These are phyloP conservation scores for Nyctalus aviator DNA, from an alignment of 2,797 vertebrate genomes.

Conservation along the genomic window DNA sequence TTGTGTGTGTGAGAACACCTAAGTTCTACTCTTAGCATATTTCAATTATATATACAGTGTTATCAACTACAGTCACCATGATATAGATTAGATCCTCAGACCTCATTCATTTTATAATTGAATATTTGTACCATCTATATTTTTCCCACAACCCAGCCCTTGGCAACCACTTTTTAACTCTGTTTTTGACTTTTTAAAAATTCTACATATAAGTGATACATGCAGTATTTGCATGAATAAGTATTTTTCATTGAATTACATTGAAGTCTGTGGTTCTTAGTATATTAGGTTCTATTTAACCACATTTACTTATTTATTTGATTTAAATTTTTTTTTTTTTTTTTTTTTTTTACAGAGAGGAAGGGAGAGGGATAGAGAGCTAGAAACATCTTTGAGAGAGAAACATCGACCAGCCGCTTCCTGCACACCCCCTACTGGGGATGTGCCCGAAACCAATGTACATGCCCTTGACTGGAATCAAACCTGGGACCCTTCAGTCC, in stretches of 20 bases:
- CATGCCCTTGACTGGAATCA: too few species aligned
- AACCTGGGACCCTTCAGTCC: too few species aligned
- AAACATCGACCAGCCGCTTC: too few species aligned
- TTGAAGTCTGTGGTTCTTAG: background rate
- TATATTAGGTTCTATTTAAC: constrained; percentile 38
- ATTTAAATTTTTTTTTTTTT: too few species aligned
- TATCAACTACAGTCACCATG: background rate
- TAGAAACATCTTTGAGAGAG: too few species aligned
- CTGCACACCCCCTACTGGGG: too few species aligned
- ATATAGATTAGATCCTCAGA: background rate
- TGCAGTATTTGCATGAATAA: background rate
- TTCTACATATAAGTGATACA: background rate
- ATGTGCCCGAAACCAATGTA: too few species aligned
- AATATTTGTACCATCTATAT: background rate
- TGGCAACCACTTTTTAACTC: background rate
- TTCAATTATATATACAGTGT: background rate
- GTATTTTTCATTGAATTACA: background rate
- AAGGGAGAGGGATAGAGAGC: too few species aligned
- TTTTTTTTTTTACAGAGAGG: too few species aligned
- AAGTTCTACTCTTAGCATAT: background rate
- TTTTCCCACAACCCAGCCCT: background rate
- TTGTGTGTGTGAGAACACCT: background rate
- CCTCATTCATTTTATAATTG: background rate
- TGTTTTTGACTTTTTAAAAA: background rate
- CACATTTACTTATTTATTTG: background rate